Base-by-base conservation (phyloP, 2,113 vertebrate genomes). In the Phaethon lepturus region DNA sequence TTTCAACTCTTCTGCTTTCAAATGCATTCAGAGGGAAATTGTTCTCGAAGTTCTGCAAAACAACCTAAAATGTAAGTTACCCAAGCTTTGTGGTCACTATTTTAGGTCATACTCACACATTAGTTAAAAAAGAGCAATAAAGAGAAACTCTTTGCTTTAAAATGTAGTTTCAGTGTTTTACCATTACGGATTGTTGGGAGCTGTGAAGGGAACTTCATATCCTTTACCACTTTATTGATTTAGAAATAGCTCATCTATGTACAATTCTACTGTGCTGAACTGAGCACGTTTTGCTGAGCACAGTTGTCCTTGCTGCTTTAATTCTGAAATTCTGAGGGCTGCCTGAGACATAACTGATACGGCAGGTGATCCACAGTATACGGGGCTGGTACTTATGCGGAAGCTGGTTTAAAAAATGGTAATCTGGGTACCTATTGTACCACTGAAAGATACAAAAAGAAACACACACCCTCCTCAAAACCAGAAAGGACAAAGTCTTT, bases 381-480 rank as follows among this genome's bases (percentile, higher is more conserved):
- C 38, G 38, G 38, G 38, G 7, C 38, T 38, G 38, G 38, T 38
- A 38, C 38, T 38, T 38, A 38, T 38, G 38, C 8, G 38, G 38
- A 38, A 38, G 38, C 38, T 8, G 38, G 38, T 38, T 38, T 38
- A 38, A 38, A 38, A 38, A 38, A 38, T 38, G 38, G 38, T 38
- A 38, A 38, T 38, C 38, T 38, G 38, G 38, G n/a, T 7, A 33
- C 66, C 40, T 44, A 24, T 5, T 40, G 18, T 25, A 25, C 35
- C 16, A 2, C 22, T 4, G 49, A 25, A 14, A 1, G 0, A 5
- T 4, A 10, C 6, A 42, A 23, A 74, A 69, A 64, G 7, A 35
- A 86, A 11, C 29, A 35, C 59, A 49, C 53, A 20, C 2, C 12
- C 1, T 16, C 16, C 31, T 28, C 38, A 40, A 31, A 85, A 49